A percentile compares a stretch with the other conserved stretches of the same genome.
These are phyloP conservation scores for Enhydra lutris DNA, from an alignment of 2,113 vertebrate genomes.

Conservation along the genomic window DNA sequence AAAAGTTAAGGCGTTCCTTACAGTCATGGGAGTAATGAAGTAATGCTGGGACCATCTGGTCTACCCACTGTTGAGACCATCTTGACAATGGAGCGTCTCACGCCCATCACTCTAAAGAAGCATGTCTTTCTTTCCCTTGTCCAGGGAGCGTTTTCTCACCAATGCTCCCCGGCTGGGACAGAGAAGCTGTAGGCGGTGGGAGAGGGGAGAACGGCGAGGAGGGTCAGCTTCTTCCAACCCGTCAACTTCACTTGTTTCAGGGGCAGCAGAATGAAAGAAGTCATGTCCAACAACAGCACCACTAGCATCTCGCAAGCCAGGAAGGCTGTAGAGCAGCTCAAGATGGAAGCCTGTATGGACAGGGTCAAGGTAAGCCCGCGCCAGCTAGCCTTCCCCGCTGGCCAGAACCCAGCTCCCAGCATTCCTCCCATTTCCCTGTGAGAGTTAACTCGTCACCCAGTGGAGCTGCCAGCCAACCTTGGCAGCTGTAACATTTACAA, in stretches of 20 bases:
- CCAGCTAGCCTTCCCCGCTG: rapidly evolving
- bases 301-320: constrained; percentile 96
- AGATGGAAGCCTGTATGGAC: constrained; percentile 99
- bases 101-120: background rate
- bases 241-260: constrained; percentile 70
- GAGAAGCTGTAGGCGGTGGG: background rate
- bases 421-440: rapidly evolving
- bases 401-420: background rate
- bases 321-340: constrained; percentile 97
- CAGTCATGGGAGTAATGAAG: rapidly evolving
- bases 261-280: constrained; percentile 91
- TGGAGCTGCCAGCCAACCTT: background rate
- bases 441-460: background rate
- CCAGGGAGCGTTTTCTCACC: too few species aligned
- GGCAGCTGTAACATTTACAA: constrained; percentile 36
- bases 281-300: constrained; percentile 93
- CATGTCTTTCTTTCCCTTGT: background rate
- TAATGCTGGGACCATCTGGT: background rate
- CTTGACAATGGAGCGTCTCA: background rate
- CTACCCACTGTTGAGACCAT: too few species aligned
- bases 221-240: background rate
- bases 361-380: constrained; percentile 91
- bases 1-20: background rate
- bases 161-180: rapidly evolving
- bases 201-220: rapidly evolving